Percentiles rank a stretch among this genome's conserved stretches.
Conservation (phyloP, 2,888 invertebrate species). For the Oxycera nigricornis region DNA sequence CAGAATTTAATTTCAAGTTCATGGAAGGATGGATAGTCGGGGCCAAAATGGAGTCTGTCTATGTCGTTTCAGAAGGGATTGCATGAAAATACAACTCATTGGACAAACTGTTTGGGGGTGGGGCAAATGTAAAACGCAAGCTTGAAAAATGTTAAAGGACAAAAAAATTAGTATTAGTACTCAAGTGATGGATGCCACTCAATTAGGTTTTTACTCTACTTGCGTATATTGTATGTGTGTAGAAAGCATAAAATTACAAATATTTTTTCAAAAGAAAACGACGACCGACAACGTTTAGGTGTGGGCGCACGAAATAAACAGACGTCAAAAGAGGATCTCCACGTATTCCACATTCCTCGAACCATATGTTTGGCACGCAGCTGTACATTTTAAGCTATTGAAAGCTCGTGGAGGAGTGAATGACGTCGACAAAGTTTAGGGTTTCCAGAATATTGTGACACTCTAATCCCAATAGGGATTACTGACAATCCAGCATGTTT, state of each 20-base stretch:
- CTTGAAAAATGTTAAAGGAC: no score
- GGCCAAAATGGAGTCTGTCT: not conserved
- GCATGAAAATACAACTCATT: not conserved
- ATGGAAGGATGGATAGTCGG: not conserved
- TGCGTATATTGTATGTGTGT: no score
- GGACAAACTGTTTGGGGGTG: no score
- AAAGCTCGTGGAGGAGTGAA: not conserved
- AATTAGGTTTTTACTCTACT: not conserved
- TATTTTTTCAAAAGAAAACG: not conserved
- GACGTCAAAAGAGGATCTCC: no score
- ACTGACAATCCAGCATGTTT: no score
- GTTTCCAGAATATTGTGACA: not conserved
- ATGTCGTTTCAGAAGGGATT: not conserved
- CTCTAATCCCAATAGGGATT: no score
- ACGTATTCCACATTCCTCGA: no score
- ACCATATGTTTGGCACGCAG: conserved; percentile 28
- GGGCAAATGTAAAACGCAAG: no score
- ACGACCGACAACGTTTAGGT: not conserved
- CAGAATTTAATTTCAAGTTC: conserved; percentile 21
- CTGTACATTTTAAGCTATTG: not conserved
- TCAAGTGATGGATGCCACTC: not conserved
- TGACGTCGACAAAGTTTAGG: not conserved
- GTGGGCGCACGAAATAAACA: not conserved
- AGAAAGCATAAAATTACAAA: conserved; percentile 14
- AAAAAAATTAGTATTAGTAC: no score